phyloP scores from a whole-genome alignment of 2,113 vertebrate species.

The Fukomys damarensis region DNA sequence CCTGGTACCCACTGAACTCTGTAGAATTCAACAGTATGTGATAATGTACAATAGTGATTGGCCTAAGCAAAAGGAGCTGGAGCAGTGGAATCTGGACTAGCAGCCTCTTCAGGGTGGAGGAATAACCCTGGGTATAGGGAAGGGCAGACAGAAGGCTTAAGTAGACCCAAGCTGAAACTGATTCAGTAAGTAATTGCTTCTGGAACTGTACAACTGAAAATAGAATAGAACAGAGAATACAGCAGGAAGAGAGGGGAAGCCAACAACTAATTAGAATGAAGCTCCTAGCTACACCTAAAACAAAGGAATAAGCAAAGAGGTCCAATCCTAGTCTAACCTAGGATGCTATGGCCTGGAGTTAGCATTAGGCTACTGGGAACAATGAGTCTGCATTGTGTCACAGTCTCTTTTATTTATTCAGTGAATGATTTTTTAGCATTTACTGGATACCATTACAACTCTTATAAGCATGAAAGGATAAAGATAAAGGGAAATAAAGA shows the following conservation, averaged over 20 bases:
- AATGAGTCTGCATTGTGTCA: background rate
- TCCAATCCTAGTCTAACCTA: background rate
- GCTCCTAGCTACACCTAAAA: background rate
- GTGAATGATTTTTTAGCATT: background rate
- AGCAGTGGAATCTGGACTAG: background rate
- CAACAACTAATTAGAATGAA: background rate
- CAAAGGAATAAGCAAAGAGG: background rate
- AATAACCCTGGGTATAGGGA: background rate
- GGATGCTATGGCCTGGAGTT: background rate
- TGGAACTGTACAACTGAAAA: background rate
- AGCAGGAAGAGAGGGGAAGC: background rate
- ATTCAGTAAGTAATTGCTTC: background rate
- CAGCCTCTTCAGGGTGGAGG: background rate
- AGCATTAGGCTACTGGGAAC: background rate
- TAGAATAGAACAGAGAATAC: background rate
- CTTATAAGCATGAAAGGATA: background rate
- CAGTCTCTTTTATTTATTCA: background rate
- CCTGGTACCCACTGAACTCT: background rate
- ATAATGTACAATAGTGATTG: background rate
- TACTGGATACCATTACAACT: background rate
- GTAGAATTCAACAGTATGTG: background rate
- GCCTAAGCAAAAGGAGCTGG: background rate
- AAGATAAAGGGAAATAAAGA: background rate
- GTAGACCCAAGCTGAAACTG: background rate
- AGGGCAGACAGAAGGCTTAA: background rate